A percentile compares a stretch with the other conserved stretches of the same genome.
Evolutionary conservation across 1,140 invertebrate species (phyloP).

Genomic region (Panagrolaimus sp.): DNA sequence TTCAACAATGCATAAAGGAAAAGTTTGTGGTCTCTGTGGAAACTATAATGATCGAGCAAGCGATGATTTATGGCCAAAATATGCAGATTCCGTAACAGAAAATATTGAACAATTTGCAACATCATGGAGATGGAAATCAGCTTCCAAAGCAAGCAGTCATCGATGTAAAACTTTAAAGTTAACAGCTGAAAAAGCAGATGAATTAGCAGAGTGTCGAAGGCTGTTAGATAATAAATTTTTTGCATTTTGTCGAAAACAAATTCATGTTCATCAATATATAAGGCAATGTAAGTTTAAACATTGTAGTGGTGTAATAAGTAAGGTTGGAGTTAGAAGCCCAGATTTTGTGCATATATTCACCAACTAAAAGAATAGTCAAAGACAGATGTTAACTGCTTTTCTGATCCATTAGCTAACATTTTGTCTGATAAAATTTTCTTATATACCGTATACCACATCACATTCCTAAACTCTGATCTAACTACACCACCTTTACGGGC

Average conservation of each 20-base stretch:
- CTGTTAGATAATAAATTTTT: neutral
- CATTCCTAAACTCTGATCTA: too few relatives aligned
- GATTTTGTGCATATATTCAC: too few relatives aligned
- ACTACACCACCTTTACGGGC: too few relatives aligned
- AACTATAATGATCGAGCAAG: neutral
- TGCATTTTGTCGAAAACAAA: neutral
- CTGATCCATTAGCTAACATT: too few relatives aligned
- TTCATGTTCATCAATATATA: neutral
- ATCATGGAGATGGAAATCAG: neutral
- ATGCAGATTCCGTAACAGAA: neutral
- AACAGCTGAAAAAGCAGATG: neutral
- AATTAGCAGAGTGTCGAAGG: neutral
- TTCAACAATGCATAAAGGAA: neutral
- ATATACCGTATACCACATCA: too few relatives aligned
- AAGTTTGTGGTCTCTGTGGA: slow-evolving; percentile 1
- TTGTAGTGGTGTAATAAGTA: too few relatives aligned
- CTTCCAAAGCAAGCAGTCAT: neutral
- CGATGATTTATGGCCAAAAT: slow-evolving; percentile 1
- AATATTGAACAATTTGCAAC: neutral
- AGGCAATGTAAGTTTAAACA: neutral
- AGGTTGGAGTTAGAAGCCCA: too few relatives aligned
- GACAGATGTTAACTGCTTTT: too few relatives aligned
- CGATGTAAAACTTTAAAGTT: slow-evolving; percentile 8
- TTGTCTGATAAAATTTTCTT: too few relatives aligned
- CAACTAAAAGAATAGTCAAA: too few relatives aligned